These are phyloP conservation scores for Caranx melampygus DNA, from an alignment of 2,113 vertebrate genomes.

Conservation along the genomic window DNA sequence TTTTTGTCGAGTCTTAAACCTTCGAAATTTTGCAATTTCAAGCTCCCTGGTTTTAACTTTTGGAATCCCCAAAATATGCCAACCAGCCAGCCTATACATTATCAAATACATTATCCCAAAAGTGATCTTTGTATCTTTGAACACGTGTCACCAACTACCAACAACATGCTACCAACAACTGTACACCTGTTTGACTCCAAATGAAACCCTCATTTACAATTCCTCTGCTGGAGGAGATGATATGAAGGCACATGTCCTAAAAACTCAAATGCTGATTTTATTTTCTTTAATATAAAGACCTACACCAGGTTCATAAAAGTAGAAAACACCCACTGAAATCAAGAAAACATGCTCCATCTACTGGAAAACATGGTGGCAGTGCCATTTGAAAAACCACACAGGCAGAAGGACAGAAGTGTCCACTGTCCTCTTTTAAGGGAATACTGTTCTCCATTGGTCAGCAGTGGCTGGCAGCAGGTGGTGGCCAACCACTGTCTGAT, in stretches of 20 bases:
- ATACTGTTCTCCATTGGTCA: conserved; percentile 43
- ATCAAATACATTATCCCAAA: conserved; percentile 38
- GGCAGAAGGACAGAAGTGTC: background rate
- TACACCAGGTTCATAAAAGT: conserved; percentile 58
- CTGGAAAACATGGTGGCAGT: conserved; percentile 58
- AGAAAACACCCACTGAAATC: conserved; percentile 57
- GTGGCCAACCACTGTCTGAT: conserved; percentile 27
- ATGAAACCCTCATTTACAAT: conserved; percentile 70
- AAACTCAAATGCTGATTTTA: conserved; percentile 56
- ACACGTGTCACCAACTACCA: conserved; percentile 1
- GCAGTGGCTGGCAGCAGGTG: conserved; percentile 5
- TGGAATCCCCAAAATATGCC: conserved; percentile 1
- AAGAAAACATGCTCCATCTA: conserved; percentile 54
- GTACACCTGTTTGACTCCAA: conserved; percentile 33
- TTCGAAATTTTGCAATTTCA: conserved; percentile 8
- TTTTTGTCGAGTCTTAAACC: background rate
- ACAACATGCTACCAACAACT: conserved; percentile 33
- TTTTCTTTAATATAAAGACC: conserved; percentile 54
- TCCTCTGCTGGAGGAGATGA: conserved; percentile 62
- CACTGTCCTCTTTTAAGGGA: conserved; percentile 24
- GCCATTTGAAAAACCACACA: conserved; percentile 36
- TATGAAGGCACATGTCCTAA: conserved; percentile 78
- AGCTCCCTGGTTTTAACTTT: conserved; percentile 2
- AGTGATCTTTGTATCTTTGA: conserved; percentile 24
- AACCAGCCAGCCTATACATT: background rate